Evolutionary conservation across 2,113 vertebrate species (phyloP), one percentile per base, ranked within the genome.

Genomic region (Ictidomys tridecemlineatus): DNA sequence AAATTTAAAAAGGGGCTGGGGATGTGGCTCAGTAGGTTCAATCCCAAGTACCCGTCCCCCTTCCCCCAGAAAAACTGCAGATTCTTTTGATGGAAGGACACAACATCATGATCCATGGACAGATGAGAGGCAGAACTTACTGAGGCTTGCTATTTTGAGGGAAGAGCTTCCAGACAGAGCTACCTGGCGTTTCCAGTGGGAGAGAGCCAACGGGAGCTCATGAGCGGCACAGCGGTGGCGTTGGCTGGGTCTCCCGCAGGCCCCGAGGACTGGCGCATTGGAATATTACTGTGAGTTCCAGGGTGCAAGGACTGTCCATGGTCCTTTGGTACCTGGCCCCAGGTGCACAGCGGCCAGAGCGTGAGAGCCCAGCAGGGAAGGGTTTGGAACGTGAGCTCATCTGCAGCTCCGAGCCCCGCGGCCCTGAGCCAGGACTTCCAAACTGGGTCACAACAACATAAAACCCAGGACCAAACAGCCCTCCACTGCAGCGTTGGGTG

Each of bases 211-310:
- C 72, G 26, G 48, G 42, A 63, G 45, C 63, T 67, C 14, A 39
- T 0, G 11, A 3, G 7, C 4, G 11, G 39, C 34, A 9, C 0
- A 2, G 4, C 28, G 37, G 24, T 1, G 2, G 48, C 1, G 39
- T 30, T 30, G 30, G 45, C 45, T 22, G 37, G n/a, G 67, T 28
- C 20, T 73, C 94, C 42, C 74, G 11, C 42, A 22, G 18, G n/a
- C 26, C 34, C 42, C 9, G 6, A 13, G 67, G 39, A 24, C 0
- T 30, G 77, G 58, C 11, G 32, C 16, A 12, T 28, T 12, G 17
- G 34, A 51, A 39, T 32, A 5, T 3, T 56, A 53, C n/a, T 56
- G 2, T 4, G 2, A 86, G 65, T 45, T 70, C 67, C 10, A 7
- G 32, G 24, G 16, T 17, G 10, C 2, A 12, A 10, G 48, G 14